Conservation (phyloP, 2,113 vertebrate species). For the Anser brachyrhynchus region DNA sequence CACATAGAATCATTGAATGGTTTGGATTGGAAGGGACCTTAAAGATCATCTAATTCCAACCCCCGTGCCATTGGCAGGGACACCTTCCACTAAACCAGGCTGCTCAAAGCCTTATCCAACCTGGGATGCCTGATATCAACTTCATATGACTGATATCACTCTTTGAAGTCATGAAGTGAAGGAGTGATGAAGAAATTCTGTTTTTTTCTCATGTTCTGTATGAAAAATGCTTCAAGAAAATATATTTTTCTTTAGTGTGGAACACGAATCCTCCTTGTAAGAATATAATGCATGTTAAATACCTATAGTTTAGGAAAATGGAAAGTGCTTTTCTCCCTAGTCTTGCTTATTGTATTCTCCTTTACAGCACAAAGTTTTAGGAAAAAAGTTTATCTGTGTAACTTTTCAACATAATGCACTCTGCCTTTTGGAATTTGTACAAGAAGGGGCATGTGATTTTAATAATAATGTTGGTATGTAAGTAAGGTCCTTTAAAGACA, state of each 20-base stretch:
- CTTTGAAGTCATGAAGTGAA: neutral
- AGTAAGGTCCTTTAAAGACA: slow-evolving; percentile 46
- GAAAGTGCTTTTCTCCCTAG: slow-evolving; percentile 46
- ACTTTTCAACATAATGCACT: neutral
- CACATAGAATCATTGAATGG: too few species aligned
- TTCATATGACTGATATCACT: accelerated
- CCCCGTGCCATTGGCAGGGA: too few species aligned
- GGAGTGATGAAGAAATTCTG: neutral
- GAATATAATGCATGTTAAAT: slow-evolving; percentile 60
- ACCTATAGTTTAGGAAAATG: slow-evolving; percentile 1
- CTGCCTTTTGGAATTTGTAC: neutral
- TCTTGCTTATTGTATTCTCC: slow-evolving; percentile 1
- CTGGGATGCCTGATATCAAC: too few species aligned
- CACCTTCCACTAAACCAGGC: too few species aligned
- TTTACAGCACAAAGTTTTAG: slow-evolving; percentile 35
- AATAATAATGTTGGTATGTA: slow-evolving; percentile 18
- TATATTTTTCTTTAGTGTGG: neutral
- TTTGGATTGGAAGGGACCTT: too few species aligned
- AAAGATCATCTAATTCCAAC: too few species aligned
- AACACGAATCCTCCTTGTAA: neutral
- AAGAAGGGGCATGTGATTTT: slow-evolving; percentile 29
- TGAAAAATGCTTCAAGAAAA: slow-evolving; percentile 55
- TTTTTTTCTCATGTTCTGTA: slow-evolving; percentile 58
- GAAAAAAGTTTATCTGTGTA: slow-evolving; percentile 10
- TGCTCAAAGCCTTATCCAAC: too few species aligned